These are phyloP conservation scores for Euplexia lucipara DNA, from an alignment of 2,888 invertebrate genomes.

Conservation along the genomic window DNA sequence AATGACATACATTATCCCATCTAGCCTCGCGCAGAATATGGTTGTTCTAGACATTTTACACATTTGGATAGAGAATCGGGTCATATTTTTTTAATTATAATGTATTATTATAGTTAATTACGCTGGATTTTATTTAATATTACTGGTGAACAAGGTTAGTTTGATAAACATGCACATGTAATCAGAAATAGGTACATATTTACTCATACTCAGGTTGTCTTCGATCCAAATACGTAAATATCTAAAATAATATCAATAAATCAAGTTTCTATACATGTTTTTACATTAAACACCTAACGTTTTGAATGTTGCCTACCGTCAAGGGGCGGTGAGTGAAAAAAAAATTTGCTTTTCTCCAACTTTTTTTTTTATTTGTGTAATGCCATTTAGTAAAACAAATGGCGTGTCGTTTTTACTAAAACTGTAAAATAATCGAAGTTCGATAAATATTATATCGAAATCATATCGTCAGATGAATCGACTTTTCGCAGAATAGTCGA, in stretches of 20 bases:
- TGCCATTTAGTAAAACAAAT: conserved; percentile 50
- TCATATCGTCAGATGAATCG: conserved; percentile 47
- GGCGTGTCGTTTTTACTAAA: conserved; percentile 55
- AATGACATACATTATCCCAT: conserved; percentile 13
- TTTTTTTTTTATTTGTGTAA: conserved; percentile 29
- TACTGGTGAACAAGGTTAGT: conserved; percentile 9
- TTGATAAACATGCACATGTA: conserved; percentile 26
- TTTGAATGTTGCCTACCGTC: conserved; percentile 31
- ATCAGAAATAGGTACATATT: conserved; percentile 20
- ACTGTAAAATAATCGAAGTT: conserved; percentile 49
- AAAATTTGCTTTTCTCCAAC: conserved; percentile 39
- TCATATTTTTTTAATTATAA: conserved; percentile 1
- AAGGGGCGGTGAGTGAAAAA: conserved; percentile 19
- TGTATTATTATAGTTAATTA: conserved; percentile 5
- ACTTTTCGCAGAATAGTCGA: conserved; percentile 32
- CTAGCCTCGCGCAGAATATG: conserved; percentile 36
- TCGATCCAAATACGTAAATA: conserved; percentile 55
- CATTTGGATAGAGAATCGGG: conserved; percentile 48
- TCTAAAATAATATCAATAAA: conserved; percentile 60
- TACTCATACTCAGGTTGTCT: conserved; percentile 17
- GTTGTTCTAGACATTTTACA: conserved; percentile 55
- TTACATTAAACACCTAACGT: conserved; percentile 58
- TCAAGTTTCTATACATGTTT: conserved; percentile 64
- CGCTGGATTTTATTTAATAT: conserved; percentile 2
- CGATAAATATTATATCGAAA: conserved; percentile 46